A percentile compares a stretch with the other conserved stretches of the same genome.
Conservation (phyloP, 35 echinoderm and acorn worm species). For the Anneissia japonica region DNA sequence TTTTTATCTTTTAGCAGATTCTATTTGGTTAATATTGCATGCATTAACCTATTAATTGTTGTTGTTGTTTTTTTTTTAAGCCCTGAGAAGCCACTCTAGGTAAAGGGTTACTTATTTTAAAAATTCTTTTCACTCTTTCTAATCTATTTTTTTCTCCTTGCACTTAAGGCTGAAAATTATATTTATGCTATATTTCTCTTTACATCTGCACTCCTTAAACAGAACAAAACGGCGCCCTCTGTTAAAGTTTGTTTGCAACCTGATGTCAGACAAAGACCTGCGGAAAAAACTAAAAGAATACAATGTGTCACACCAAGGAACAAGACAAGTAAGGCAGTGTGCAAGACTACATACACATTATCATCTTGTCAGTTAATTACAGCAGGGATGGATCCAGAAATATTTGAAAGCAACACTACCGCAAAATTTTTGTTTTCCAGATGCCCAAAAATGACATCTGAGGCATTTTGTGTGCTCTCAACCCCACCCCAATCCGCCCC, state of each 20-base stretch:
- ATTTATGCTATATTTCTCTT: too few relatives aligned
- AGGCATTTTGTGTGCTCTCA: too few relatives aligned
- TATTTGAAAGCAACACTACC: background rate
- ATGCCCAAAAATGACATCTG: background rate
- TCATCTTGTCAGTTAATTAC: background rate
- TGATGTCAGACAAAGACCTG: constrained; percentile 90
- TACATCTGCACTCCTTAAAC: background rate
- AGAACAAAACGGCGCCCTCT: constrained; percentile 46
- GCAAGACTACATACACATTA: background rate
- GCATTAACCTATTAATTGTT: too few relatives aligned
- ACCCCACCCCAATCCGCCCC: background rate
- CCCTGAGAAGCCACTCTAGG: too few relatives aligned
- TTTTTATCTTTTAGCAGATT: too few relatives aligned
- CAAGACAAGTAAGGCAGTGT: constrained; percentile 41
- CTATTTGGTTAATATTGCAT: too few relatives aligned
- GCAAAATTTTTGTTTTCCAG: background rate
- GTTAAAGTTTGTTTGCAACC: constrained; percentile 65
- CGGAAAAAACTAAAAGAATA: constrained; percentile 90
- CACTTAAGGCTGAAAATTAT: too few relatives aligned
- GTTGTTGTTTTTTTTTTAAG: too few relatives aligned
- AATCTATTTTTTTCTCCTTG: too few relatives aligned
- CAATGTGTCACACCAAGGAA: constrained; percentile 64
- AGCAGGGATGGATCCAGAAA: background rate
- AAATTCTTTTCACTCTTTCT: background rate
- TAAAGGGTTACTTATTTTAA: too few relatives aligned